Base-by-base conservation (phyloP, 2,113 vertebrate genomes). In the Scortum barcoo region DNA sequence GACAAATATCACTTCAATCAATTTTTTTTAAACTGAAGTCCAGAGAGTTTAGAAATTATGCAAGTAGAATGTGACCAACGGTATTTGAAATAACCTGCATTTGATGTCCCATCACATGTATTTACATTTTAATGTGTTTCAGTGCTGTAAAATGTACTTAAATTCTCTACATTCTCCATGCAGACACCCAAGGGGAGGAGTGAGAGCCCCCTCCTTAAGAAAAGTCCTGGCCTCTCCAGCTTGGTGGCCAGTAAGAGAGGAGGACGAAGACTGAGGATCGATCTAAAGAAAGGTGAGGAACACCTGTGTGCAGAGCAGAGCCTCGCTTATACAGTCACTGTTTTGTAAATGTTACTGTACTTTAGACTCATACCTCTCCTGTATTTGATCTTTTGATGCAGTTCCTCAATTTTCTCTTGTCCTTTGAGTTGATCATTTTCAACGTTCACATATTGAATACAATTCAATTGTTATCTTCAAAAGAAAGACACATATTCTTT, bases 231-330 rank as follows among this genome's bases (percentile, higher is more conserved):
- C 28, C 86, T 97, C 22, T 96, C 96, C 28, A 96, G 95, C 44
- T 87, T 99, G 56, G 93, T 96, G 92, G 90, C 96, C 87, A 96
- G 89, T 94, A 99, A 97, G 88, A 98, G 93, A 91, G 95, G 93
- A 91, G 95, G 96, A 79, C 96, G 97, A 75, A 97, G 94, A 92
- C 93, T 99, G 86, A 97, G 95, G 92, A 98, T 99, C 66, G 97
- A 99, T 86, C 94, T 99, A 66, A 99, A 96, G 91, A 99, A 99
- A 97, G 98, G 98, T 99, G 91, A 93, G 80, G 19, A 36, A 5
- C 51, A 58, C 17, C 20, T 65, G 17, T 8, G 9, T 48, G 36
- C n/a, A 72, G 57, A 57, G 9, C 22, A 17, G 7, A 75, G 24
- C 7, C 50, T 69, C 53, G 17, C 4, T 24, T 14, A 28, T 17